These are phyloP conservation scores for Galemys pyrenaicus DNA, from an alignment of 2,113 vertebrate species.

Conservation along the genomic window DNA sequence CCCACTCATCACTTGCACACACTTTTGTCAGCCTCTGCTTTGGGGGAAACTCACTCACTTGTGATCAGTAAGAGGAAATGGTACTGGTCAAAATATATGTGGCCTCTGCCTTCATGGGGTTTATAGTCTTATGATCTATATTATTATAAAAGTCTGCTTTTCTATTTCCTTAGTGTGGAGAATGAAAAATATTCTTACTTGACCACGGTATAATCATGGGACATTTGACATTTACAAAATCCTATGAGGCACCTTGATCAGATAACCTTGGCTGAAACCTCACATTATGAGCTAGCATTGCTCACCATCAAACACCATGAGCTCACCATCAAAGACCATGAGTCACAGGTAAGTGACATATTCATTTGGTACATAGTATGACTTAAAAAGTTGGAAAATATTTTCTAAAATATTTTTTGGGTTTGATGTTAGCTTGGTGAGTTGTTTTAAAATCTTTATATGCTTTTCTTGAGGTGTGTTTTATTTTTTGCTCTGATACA, in stretches of 20 bases:
- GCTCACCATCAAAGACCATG: not conserved
- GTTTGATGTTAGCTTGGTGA: not conserved
- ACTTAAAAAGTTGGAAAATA: not conserved
- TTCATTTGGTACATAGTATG: not conserved
- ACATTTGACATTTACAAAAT: not conserved
- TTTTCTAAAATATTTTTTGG: not conserved
- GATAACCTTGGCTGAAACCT: not conserved
- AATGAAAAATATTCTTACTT: not conserved
- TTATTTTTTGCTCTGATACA: not conserved
- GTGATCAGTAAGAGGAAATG: not conserved
- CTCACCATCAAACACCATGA: not conserved
- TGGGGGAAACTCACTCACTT: not conserved
- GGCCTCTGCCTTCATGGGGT: not conserved
- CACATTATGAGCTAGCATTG: not conserved
- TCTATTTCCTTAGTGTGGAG: not conserved
- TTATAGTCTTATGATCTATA: not conserved
- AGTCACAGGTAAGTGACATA: not conserved
- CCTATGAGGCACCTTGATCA: not conserved
- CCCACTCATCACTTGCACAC: not conserved
- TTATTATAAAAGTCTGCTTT: not conserved
- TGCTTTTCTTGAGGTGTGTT: not conserved
- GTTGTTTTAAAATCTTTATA: not conserved
- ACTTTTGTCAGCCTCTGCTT: not conserved
- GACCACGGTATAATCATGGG: not conserved
- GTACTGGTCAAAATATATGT: not conserved